Base-by-base conservation (phyloP, 1,140 invertebrate species). In the Zaprionus taronus region DNA sequence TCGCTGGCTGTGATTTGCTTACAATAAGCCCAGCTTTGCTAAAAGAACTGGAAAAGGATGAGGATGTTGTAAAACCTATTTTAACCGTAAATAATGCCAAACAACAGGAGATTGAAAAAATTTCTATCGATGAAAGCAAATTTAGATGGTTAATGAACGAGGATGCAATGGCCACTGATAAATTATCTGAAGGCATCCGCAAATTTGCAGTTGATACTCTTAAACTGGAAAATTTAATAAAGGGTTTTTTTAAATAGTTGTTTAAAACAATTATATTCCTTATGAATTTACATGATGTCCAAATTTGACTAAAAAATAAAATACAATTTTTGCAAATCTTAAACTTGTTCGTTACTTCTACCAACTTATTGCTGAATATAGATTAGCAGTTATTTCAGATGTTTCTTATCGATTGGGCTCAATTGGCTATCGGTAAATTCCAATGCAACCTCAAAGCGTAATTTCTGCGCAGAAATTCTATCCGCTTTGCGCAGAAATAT, bases 111-210 rank as follows among this genome's bases (percentile, higher is more conserved):
- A 89, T 98, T 24, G 95, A 97, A 77, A 97, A 97, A 92, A 95
- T 99, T 15, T 93, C 94, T 5, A 93, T 99, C 6, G 94, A 96
- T 68, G 98, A 99, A 93, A 93, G 96, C 2, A 94, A 94, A 80
- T 99, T 99, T 94, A 96, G 98, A 81, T 99, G 97, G 97, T 94
- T 98, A 92, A 93, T 99, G 62, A 99, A 99, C 93, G 98, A 99
- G 93, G 99, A 99, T 93, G 96, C 98, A 93, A 99, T 99, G 99
- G 97, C 99, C 0, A 98, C 96, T 1, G 98, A 99, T 85, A 99
- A 99, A 93, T 94, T 99, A 5, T 97, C 98, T 24, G 99, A 99
- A 67, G 99, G 97, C 11, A 99, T 99, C 89, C 95, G 99, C 15
- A 99, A 99, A 93, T 99, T 99, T 94, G 98, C 98, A 20, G 97